Evolutionary conservation across 2,797 vertebrate species (phyloP).

Genomic region (Coluber constrictor): DNA sequence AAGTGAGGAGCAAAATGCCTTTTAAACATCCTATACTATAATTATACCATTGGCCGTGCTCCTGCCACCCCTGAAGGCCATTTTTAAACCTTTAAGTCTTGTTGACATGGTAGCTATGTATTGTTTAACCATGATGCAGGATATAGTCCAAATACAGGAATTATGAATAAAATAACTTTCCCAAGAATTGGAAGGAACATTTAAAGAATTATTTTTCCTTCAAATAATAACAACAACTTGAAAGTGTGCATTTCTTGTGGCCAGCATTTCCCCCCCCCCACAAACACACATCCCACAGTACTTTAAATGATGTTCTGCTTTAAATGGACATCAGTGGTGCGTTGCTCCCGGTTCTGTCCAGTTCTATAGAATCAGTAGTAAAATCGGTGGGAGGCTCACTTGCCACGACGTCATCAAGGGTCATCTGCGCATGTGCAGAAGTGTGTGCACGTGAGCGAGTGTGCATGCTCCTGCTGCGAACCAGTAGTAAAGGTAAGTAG

Average conservation of each 20-base stretch:
- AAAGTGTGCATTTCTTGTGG: neutral
- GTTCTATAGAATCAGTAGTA: no score
- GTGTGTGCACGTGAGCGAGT: no score
- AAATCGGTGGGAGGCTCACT: no score
- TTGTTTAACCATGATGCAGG: neutral
- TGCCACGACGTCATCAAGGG: no score
- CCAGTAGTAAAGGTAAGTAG: no score
- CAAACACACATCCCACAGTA: neutral
- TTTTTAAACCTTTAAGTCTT: neutral
- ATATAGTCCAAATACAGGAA: neutral
- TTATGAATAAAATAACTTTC: neutral
- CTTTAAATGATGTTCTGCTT: slow-evolving; percentile 23
- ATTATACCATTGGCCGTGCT: neutral
- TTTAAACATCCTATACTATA: neutral
- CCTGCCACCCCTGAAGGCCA: neutral
- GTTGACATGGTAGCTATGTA: neutral
- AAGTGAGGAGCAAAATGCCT: neutral
- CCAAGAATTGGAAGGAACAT: no score
- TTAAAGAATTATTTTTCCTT: neutral
- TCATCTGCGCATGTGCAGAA: no score
- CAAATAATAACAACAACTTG: neutral
- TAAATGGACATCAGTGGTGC: neutral
- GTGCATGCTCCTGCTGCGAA: no score
- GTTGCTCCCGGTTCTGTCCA: no score
- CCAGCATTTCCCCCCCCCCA: neutral